Base-by-base conservation (phyloP, 2,797 vertebrate species). In the Cichlasoma orientale region DNA sequence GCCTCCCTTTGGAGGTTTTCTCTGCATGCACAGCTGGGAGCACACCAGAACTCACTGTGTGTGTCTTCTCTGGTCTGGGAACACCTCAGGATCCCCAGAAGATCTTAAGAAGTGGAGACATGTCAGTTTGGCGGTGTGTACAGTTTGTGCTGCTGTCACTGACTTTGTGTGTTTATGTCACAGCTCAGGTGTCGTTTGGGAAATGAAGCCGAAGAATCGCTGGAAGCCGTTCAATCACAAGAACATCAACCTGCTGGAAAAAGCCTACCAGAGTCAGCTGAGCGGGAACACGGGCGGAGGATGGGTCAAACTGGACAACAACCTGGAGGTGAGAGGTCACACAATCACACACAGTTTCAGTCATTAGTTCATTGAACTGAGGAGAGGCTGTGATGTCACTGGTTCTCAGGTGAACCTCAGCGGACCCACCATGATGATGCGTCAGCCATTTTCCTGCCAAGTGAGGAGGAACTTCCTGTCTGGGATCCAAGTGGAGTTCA, bases 181-280 rank as follows among this genome's bases (percentile, higher is more conserved):
- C 74, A 99, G 98, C 90, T 99, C 98, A 50, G 97, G 97, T 77
- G 95, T 99, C 31, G 96, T 99, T n/a, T 99, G 98, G 98, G 98
- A 99, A 79, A 90, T 93, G 94, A 98, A 96, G 89, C 97, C 95
- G 0, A 99, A 96, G 90, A 97, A 96, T 27, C 97, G 97, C 3
- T 99, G 98, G 98, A 99, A 97, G 77, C 93, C 98, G 0, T 97
- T 99, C 90, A 97, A 93, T 92, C 97, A 97, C 76, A 99, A 99
- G 78, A 97, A 97, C 81, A 99, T 99, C 86, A 92, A 94, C 70
- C 88, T 96, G 3, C 85, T 99, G 92, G 98, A 99, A 83, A 95
- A 97, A 50, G 92, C 94, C 3, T 99, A 97, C 89, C 96, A 98
- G 87, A 96, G 91, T 41, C 92, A 96, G 56, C 83, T 95, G 72